Evolutionary conservation across 23 tunicate genomes (phyloP).

Genomic region (Phallusia fumigata): DNA sequence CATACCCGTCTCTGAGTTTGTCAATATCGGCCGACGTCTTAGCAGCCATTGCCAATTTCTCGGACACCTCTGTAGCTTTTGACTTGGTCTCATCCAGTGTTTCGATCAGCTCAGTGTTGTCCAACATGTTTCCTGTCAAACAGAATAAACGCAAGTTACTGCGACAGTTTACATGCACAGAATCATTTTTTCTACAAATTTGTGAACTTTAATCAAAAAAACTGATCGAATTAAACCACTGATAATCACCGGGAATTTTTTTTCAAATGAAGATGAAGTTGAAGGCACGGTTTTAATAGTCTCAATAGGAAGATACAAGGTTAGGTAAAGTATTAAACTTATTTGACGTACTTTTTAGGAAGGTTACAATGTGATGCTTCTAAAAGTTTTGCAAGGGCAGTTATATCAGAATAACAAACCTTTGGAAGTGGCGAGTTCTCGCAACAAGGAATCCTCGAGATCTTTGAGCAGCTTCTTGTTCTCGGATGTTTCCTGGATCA

Average conservation of each 20-base stretch:
- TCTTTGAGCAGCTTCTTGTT: conserved; percentile 96
- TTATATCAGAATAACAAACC: conserved; percentile 19
- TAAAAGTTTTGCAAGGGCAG: neutral
- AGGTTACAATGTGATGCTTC: no score
- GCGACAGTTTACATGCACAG: no score
- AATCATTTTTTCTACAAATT: no score
- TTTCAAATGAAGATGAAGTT: no score
- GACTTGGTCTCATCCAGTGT: conserved; percentile 98
- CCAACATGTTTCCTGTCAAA: conserved; percentile 94
- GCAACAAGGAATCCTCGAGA: conserved; percentile 92
- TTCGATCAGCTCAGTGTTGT: conserved; percentile 99
- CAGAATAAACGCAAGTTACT: neutral
- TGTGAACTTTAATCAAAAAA: no score
- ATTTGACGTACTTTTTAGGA: no score
- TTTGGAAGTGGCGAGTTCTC: conserved; percentile 99
- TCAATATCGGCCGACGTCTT: conserved; percentile 93
- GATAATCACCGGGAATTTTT: no score
- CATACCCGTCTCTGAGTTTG: conserved; percentile 94
- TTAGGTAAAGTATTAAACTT: no score
- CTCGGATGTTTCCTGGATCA: conserved; percentile 99
- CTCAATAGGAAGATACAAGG: no score
- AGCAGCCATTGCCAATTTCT: conserved; percentile 90
- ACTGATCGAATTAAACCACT: no score
- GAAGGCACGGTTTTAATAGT: no score
- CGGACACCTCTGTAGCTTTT: conserved; percentile 95